Percentiles rank a stretch among this genome's conserved stretches.
Conservation (phyloP, 2,113 vertebrate genomes). For the Choloepus hoffmanni region DNA sequence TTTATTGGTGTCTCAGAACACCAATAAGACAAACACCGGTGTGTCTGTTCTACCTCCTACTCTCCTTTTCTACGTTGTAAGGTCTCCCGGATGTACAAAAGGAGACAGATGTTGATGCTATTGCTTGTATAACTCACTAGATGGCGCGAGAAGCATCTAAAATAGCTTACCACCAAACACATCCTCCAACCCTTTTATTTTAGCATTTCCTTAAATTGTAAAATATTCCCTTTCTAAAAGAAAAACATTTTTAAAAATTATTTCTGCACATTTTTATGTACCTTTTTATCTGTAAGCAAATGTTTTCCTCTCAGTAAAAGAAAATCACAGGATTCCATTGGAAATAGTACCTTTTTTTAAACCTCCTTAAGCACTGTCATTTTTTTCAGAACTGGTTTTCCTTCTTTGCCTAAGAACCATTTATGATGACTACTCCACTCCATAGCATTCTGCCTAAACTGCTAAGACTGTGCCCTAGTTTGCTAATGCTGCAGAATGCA, state of each 20-base stretch:
- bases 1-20: neutral
- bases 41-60: neutral
- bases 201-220: conserved; percentile 46
- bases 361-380: neutral
- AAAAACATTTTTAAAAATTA: neutral
- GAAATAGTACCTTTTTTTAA: neutral
- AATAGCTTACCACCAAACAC: neutral
- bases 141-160: conserved; percentile 80
- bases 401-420: neutral
- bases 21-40: too few species aligned
- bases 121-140: conserved; percentile 76
- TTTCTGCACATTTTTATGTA: conserved; percentile 28
- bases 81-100: neutral
- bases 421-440: neutral
- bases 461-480: neutral
- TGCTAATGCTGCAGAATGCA: too few species aligned
- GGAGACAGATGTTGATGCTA: neutral
- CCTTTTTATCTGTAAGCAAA: neutral
- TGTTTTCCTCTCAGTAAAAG: neutral
- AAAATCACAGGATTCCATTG: neutral
- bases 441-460: neutral
- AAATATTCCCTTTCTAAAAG: conserved; percentile 47
- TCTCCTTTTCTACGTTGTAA: neutral
- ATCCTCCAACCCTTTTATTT: neutral
- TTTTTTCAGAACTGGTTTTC: conserved; percentile 4